Percentiles rank a stretch among this genome's conserved stretches.
phyloP scores from a whole-genome alignment of 1,140 invertebrate genomes.

The Pseudomyrmex pallidus region DNA sequence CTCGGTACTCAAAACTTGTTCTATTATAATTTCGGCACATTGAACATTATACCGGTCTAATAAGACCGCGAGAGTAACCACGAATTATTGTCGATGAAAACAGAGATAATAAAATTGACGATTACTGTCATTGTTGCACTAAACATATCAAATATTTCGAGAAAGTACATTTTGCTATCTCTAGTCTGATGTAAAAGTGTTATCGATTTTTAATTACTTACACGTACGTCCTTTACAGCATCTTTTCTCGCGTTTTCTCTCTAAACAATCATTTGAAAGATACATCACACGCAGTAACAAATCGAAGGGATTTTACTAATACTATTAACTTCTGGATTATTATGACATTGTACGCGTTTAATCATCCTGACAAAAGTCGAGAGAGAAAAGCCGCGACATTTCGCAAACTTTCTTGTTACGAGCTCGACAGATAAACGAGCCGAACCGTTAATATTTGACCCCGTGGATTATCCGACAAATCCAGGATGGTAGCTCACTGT shows the following conservation, averaged over 20 bases:
- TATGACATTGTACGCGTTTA: neutral
- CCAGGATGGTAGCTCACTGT: constrained; percentile 44
- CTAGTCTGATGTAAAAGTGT: too few species aligned
- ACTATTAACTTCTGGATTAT: neutral
- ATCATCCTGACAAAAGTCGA: neutral
- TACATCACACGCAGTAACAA: neutral
- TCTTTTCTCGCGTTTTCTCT: too few species aligned
- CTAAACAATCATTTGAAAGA: too few species aligned
- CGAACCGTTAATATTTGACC: constrained; percentile 57
- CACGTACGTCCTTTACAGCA: too few species aligned
- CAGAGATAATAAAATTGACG: neutral
- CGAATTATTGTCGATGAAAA: neutral
- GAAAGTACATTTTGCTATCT: neutral
- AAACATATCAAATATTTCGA: too few species aligned
- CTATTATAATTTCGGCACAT: constrained; percentile 3
- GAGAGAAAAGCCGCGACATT: constrained; percentile 4
- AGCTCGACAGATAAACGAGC: constrained; percentile 6
- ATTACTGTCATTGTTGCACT: neutral
- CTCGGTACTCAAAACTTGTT: neutral
- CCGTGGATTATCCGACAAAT: constrained; percentile 56
- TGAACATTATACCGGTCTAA: constrained; percentile 13
- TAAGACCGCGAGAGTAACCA: neutral
- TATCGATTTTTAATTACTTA: neutral
- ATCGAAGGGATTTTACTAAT: neutral
- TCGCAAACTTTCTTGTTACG: neutral